Evolutionary conservation across 2,797 vertebrate species (phyloP).

Genomic region (Gambusia yucatana): DNA sequence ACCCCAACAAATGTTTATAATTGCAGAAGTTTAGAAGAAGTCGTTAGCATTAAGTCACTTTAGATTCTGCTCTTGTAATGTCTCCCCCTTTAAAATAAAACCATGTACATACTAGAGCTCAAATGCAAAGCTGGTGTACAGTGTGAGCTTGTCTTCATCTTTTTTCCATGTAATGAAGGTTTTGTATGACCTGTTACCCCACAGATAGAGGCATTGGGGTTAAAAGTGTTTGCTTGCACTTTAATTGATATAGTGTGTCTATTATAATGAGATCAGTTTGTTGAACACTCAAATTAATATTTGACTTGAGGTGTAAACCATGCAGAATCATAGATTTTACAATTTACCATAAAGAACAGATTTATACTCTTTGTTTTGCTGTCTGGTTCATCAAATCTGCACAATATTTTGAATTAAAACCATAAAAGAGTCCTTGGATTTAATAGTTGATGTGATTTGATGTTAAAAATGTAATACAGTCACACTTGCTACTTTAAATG

Average conservation of each 20-base stretch:
- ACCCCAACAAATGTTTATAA: not conserved
- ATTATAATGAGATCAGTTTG: not conserved
- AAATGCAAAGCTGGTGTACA: not conserved
- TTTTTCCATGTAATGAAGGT: not conserved
- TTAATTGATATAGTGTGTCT: slow-evolving; percentile 16
- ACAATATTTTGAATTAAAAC: not conserved
- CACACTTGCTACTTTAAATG: not conserved
- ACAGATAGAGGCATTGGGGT: not conserved
- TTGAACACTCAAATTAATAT: not conserved
- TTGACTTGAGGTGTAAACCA: not conserved
- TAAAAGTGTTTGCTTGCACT: slow-evolving; percentile 7
- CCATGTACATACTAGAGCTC: not conserved
- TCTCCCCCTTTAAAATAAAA: not conserved
- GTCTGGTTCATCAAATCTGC: not conserved
- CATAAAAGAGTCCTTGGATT: not conserved
- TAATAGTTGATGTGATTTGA: not conserved
- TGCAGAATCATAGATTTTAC: not conserved
- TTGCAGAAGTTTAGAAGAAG: slow-evolving; percentile 14
- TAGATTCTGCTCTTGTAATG: not conserved
- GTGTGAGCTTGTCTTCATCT: not conserved
- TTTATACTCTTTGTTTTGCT: not conserved
- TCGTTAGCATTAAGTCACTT: not conserved
- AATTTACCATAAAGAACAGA: not conserved
- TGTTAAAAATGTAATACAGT: not conserved
- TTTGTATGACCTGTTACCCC: not conserved